Conservation (phyloP, 2,797 vertebrate species). For the Lophius americanus region DNA sequence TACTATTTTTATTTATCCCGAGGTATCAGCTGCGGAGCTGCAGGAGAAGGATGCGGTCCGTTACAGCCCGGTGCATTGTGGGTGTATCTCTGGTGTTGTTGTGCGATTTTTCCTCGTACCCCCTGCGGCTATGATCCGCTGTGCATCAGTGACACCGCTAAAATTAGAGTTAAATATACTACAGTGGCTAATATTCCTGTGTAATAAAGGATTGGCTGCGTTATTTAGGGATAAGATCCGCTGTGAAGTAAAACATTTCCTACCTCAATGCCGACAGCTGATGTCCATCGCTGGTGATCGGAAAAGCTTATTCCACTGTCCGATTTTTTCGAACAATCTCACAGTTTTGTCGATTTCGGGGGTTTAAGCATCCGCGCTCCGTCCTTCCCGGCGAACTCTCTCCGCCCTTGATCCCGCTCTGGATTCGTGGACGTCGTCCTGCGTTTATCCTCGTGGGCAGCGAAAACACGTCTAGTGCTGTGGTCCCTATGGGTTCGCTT, state of each 20-base stretch:
- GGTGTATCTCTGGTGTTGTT: slow-evolving; percentile 37
- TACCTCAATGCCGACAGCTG: slow-evolving; percentile 62
- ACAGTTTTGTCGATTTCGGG: slow-evolving; percentile 17
- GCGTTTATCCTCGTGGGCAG: slow-evolving; percentile 20
- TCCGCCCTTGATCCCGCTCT: slow-evolving; percentile 28
- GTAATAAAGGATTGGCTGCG: background rate
- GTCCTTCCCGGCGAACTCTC: slow-evolving; percentile 32
- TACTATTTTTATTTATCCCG: slow-evolving; percentile 37
- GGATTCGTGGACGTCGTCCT: slow-evolving; percentile 10
- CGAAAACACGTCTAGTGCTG: slow-evolving; percentile 45
- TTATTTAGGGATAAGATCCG: background rate
- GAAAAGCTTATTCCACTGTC: slow-evolving; percentile 38
- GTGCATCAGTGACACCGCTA: slow-evolving; percentile 30
- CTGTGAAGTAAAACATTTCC: slow-evolving; percentile 21
- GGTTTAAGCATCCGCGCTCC: slow-evolving; percentile 27
- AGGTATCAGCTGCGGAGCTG: slow-evolving; percentile 70
- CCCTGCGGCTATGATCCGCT: slow-evolving; percentile 21
- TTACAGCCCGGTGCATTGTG: slow-evolving; percentile 64
- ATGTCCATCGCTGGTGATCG: slow-evolving; percentile 57
- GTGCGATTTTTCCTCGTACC: slow-evolving; percentile 42
- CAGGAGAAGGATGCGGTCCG: slow-evolving; percentile 48
- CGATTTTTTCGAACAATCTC: slow-evolving; percentile 7
- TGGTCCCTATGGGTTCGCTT: slow-evolving; percentile 20
- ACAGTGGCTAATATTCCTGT: background rate
- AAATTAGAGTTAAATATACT: slow-evolving; percentile 12